Conservation (phyloP, 53 echinoderm and acorn worm genomes). For the Paracentrotus lividus region DNA sequence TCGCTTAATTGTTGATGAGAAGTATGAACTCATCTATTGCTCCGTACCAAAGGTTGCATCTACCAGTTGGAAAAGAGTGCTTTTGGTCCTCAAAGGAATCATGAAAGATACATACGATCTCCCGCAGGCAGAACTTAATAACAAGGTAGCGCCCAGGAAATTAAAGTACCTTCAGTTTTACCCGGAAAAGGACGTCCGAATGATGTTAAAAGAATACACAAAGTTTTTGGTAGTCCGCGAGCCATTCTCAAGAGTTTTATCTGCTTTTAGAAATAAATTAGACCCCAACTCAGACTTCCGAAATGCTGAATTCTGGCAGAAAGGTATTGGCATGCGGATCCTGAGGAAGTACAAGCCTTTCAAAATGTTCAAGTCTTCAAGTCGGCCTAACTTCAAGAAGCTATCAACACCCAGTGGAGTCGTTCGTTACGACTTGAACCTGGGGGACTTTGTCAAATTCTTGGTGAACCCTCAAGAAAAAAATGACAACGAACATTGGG, state of each 20-base stretch:
- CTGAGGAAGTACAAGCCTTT: constrained; percentile 3
- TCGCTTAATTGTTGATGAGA: constrained; percentile 56
- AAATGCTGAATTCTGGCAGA: constrained; percentile 53
- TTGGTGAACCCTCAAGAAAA: constrained; percentile 3
- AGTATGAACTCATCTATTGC: constrained; percentile 81
- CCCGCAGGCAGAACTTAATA: constrained; percentile 76
- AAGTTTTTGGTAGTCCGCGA: constrained; percentile 80
- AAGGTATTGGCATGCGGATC: neutral
- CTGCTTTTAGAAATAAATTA: constrained; percentile 81
- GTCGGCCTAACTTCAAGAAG: constrained; percentile 5
- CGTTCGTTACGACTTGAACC: constrained; percentile 73
- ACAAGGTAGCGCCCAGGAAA: constrained; percentile 50
- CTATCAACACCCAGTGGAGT: neutral
- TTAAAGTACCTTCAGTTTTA: constrained; percentile 11
- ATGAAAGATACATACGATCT: constrained; percentile 64
- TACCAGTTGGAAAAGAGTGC: constrained; percentile 87
- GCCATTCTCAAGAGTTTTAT: constrained; percentile 78
- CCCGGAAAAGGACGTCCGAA: neutral
- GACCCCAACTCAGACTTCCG: constrained; percentile 70
- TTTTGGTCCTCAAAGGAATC: constrained; percentile 76
- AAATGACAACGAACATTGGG: constrained; percentile 75
- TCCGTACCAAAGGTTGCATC: constrained; percentile 82
- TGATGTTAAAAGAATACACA: constrained; percentile 62
- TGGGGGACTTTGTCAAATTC: constrained; percentile 74
- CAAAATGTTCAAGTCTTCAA: neutral